These are phyloP conservation scores for Pseudopleuronectes americanus DNA, from an alignment of 2,797 vertebrate genomes.

Conservation along the genomic window DNA sequence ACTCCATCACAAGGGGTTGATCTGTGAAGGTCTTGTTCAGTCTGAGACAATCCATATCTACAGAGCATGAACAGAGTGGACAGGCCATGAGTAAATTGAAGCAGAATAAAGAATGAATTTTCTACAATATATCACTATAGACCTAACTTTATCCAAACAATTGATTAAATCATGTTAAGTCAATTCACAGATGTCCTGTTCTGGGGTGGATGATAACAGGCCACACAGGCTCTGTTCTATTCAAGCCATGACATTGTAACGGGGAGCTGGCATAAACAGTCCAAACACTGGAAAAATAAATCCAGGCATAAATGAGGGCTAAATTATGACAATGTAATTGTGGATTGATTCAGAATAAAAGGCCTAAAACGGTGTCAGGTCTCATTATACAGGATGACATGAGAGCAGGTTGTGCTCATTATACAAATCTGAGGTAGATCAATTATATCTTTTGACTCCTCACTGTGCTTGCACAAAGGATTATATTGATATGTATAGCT, in stretches of 20 bases:
- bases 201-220: background rate
- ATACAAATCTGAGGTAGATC: too few species aligned
- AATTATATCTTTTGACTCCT: background rate
- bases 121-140: background rate
- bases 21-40: slow-evolving; percentile 90
- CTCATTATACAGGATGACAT: background rate
- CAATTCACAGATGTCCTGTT: background rate
- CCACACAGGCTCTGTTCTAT: background rate
- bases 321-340: background rate
- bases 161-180: background rate
- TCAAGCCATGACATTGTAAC: background rate
- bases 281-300: background rate
- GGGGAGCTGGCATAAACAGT: background rate
- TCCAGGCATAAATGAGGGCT: background rate
- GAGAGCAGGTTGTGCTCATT: background rate
- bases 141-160: background rate
- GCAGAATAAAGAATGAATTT: background rate
- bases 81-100: background rate
- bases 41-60: slow-evolving; percentile 83
- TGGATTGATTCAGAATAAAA: too few species aligned
- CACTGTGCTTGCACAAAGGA: too few species aligned
- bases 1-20: slow-evolving; percentile 98
- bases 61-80: slow-evolving; percentile 45
- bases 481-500: too few species aligned
- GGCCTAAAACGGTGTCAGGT: background rate